Base-by-base conservation (phyloP, 2,113 vertebrate species). In the Dunckerocampus dactyliophorus region DNA sequence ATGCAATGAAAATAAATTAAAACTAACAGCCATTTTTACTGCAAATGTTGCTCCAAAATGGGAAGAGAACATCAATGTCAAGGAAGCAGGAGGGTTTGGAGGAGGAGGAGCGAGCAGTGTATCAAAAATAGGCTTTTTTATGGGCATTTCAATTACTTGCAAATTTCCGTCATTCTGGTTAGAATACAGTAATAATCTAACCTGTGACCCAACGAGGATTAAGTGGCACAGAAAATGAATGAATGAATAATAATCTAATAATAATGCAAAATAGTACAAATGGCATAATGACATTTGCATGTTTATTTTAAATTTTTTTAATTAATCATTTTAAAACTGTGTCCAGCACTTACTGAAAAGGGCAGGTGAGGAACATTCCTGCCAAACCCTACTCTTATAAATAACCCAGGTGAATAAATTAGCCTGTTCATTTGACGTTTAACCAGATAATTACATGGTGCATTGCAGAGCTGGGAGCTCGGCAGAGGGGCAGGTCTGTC, bases 401-500 rank as follows among this genome's bases (percentile, higher is more conserved):
- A 91, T 88, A 89, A 85, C 53, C 76, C 69, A 77, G 80, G 73
- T 80, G 82, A 88, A 89, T 90, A 86, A 89, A 89, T 89, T 74
- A 88, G 62, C 72, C 69, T 58, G 75, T 71, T 88, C 76, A 81
- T 89, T 90, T 88, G 81, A 85, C 74, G 76, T 85, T 86, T 83
- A 89, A 88, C 74, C 84, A 87, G 79, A 82, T 88, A 86, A 89
- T 89, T 85, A 85, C 48, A 61, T 63, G 43, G 67, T 75, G 84
- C 55, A 24, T 57, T 51, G 70, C 59, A 65, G 83, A 79, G 76
- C 59, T 4, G 17, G 61, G 76, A 67, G 71, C 78, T 72, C 20
- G 37, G 69, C 74, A 63, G 64, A 74, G 59, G 65, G 70, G 76
- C 64, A 54, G 74, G 67, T 62, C 65, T 68, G 49, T 58, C 72